Base-by-base conservation (phyloP, 2,113 vertebrate species). In the Colaptes auratus region DNA sequence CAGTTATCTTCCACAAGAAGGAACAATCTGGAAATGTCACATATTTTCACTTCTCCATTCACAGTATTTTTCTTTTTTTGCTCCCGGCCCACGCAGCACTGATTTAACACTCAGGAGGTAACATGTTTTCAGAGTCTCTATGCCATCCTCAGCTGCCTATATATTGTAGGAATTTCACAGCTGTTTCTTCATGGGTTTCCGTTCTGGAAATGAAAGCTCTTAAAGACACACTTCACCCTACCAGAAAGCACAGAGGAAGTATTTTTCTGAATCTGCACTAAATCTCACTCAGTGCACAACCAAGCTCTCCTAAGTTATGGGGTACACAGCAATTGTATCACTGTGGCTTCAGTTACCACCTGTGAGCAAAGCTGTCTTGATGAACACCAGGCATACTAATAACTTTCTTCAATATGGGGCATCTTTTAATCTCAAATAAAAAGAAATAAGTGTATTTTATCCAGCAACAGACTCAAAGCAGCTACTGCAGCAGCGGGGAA, bases 181-280 rank as follows among this genome's bases (percentile, higher is more conserved):
- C 50, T 91, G 39, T 89, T 93, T 78, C 87, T 92, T 30, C 44
- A 72, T 59, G 75, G 33, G 53, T 91, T 82, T 92, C 30, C 31
- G 72, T 72, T 85, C 55, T 84, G 66, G 25, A 82, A 91, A 87
- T 61, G 11, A 48, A 91, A 87, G 36, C 31, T 33, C 21, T 71
- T 90, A 82, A 90, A 82, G 73, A 48, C 31, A 82, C 53, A 74
- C 42, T 28, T 67, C 25, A 17, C 42, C 21, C 25, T 30, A 69
- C 2, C 19, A 69, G 77, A 60, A 92, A 69, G 19, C 31, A 39
- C 3, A 67, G 77, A 46, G 18, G 10, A 59, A 50, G 31, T n/a
- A 28, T 31, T 52, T 55, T 46, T 48, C 21, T n/a, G n/a, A n/a
- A n/a, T n/a, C n/a, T 84, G 42, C 13, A 31, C 25, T 59, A 55